Base-by-base conservation (phyloP, 1,140 invertebrate genomes). In the Lordiphosa mommai region DNA sequence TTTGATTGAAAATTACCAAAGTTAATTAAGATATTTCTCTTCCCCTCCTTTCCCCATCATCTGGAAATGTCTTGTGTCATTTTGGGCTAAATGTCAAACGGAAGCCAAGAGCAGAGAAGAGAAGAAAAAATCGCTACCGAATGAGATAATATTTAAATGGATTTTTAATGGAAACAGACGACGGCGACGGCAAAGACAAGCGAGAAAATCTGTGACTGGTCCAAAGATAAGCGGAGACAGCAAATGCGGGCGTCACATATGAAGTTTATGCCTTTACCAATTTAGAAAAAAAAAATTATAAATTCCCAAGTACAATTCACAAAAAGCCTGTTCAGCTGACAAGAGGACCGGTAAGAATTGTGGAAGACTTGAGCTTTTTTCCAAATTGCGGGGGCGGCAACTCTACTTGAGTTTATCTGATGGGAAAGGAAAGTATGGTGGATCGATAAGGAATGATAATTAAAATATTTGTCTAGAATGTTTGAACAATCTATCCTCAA, bases 131-230 rank as follows among this genome's bases (percentile, higher is more conserved):
- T 50, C 38, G 68, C 36, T 29, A 29, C 14, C 68, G 49, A 30
- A 56, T 14, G 29, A 61, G 69, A 76, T 74, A 72, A 69, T 72
- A 57, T 61, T 64, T 69, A 69, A 76, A 76, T 72, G 69, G 72
- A 69, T 76, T 76, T 72, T 76, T 76, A 76, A 76, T 76, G 72
- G 72, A 76, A 61, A 57, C 65, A 50, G 38, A 61, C 41, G 49
- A 17, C 51, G 20, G 5, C 4, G 20, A 23, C 20, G 20, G 5
- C 20, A 23, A 38, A 38, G 36, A 51, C 40, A 23, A 43, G 10
- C 40, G 20, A 43, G 40, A 43, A 43, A 43, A 43, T 43, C 40
- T 43, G n/a, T 43, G 40, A 43, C 40, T 27, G 40, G 29, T 10
- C 20, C 20, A 43, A 43, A 43, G 40, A 43, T 43, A 43, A 43